Evolutionary conservation across 2,113 vertebrate genomes (phyloP).

Genomic region (Mesitornis unicolor): DNA sequence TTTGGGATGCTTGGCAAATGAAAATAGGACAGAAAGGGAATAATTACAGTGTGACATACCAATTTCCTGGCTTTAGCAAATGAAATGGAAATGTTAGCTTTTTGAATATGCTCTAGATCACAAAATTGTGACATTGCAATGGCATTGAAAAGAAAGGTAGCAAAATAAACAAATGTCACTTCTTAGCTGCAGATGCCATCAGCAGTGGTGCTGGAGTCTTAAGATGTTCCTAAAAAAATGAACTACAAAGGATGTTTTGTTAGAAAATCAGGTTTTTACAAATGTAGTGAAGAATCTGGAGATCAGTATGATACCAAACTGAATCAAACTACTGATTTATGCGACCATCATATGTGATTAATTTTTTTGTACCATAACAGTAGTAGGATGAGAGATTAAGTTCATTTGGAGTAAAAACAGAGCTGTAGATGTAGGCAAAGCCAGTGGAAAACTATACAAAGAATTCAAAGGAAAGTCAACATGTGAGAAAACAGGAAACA

Average conservation of each 20-base stretch:
- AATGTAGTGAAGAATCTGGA: neutral
- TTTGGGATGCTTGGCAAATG: neutral
- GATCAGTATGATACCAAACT: neutral
- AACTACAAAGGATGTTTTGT: neutral
- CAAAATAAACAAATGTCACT: neutral
- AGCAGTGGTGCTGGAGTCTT: no score
- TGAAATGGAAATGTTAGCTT: neutral
- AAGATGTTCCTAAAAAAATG: neutral
- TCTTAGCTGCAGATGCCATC: neutral
- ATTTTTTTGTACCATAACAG: neutral
- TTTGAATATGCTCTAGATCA: neutral
- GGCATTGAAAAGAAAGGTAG: neutral
- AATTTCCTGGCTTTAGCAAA: neutral
- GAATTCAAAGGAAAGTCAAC: neutral
- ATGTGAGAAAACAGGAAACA: neutral
- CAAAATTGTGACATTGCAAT: neutral
- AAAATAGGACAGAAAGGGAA: neutral
- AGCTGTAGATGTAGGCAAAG: neutral
- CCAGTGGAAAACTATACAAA: neutral
- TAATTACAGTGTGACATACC: neutral
- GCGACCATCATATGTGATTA: neutral
- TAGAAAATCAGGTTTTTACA: neutral
- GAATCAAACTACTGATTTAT: neutral
- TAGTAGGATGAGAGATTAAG: neutral
- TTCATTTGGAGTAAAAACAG: neutral